Percentiles rank a stretch among this genome's conserved stretches.
These are phyloP conservation scores for Gallinago paraguaiae DNA, from an alignment of 2,113 vertebrate genomes.

Conservation along the genomic window DNA sequence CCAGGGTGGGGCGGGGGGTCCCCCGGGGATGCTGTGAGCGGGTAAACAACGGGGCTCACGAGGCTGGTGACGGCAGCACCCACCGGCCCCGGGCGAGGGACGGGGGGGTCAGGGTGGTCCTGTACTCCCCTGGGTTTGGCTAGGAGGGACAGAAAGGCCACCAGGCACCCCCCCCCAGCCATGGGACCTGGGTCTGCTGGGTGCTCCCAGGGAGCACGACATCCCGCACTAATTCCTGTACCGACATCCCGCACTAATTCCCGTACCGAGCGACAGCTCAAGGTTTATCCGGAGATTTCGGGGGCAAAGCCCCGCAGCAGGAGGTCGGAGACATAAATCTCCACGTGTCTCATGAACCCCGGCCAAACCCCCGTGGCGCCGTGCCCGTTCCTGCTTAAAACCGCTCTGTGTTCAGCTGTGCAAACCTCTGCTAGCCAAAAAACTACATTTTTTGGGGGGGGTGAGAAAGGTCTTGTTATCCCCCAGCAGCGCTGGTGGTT, in stretches of 20 bases:
- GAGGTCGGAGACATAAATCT: background rate
- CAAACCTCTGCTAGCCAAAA: fast-evolving
- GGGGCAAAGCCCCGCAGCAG: background rate
- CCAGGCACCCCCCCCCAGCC: fast-evolving
- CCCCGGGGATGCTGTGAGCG: fast-evolving
- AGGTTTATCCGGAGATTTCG: background rate
- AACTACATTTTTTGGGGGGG: background rate
- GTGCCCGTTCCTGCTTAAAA: background rate
- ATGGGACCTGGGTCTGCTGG: fast-evolving
- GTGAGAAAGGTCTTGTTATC: background rate
- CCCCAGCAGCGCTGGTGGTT: fast-evolving
- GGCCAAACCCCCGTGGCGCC: background rate
- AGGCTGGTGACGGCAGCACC: fast-evolving
- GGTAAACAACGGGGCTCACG: fast-evolving
- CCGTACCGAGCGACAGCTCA: fast-evolving
- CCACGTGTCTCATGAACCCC: background rate
- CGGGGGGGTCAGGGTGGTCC: background rate
- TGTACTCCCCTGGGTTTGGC: fast-evolving
- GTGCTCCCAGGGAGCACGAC: background rate
- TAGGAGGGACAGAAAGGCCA: background rate
- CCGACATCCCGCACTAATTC: fast-evolving
- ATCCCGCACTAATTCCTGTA: fast-evolving
- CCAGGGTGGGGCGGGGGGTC: background rate
- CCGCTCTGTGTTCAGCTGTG: fast-evolving
- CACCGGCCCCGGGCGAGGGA: background rate